A percentile compares a stretch with the other conserved stretches of the same genome.
Conservation (phyloP, 2,797 vertebrate genomes). For the Gymnopithys bicolor region DNA sequence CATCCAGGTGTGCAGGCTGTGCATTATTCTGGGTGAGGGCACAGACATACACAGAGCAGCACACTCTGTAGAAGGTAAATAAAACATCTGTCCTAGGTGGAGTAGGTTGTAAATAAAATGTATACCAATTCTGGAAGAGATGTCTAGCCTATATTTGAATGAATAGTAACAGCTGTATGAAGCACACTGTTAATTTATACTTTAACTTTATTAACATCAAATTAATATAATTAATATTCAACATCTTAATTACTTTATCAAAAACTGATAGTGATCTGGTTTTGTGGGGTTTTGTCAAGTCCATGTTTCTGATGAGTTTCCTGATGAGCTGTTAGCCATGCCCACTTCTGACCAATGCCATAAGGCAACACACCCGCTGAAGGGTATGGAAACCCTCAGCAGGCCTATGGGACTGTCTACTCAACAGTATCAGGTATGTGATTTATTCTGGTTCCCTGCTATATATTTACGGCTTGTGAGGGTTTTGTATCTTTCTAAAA, state of each 20-base stretch:
- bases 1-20: not conserved
- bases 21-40: not conserved
- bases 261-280: not conserved
- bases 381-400: not conserved
- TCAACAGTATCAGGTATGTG: not conserved
- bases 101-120: not conserved
- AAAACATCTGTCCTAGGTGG: not conserved
- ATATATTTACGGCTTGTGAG: not conserved
- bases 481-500: not conserved
- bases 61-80: not conserved
- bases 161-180: not conserved
- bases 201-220: not conserved
- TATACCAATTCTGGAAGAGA: not conserved
- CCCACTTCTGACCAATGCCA: not conserved
- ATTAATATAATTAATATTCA: not conserved
- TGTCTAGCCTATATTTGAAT: not conserved
- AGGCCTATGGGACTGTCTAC: not conserved
- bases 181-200: not conserved
- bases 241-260: not conserved
- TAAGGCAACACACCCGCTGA: not conserved
- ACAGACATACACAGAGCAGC: not conserved
- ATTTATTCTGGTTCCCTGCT: not conserved
- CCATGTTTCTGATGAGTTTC: not conserved
- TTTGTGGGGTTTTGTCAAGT: not conserved
- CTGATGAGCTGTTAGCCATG: not conserved